Percentiles rank a stretch among this genome's conserved stretches.
phyloP scores from a whole-genome alignment of 2,888 invertebrate species.

The Eumacrocentrus americanus region DNA sequence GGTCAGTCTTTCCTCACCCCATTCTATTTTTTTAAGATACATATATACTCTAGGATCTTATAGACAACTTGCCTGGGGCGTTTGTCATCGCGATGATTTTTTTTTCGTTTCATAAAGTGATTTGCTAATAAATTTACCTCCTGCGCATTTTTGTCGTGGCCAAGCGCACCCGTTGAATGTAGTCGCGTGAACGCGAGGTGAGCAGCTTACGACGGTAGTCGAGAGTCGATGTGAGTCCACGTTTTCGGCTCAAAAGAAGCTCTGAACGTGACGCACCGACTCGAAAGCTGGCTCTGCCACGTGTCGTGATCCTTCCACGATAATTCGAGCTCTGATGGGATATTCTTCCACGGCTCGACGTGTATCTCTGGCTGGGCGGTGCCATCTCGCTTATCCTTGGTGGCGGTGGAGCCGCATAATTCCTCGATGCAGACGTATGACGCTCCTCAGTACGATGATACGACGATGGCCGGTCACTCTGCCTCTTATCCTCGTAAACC shows the following conservation, averaged over 20 bases:
- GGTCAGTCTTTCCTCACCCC: not conserved
- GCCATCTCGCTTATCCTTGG: slow-evolving; percentile 56
- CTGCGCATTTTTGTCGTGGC: slow-evolving; percentile 56
- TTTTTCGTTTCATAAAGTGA: slow-evolving; percentile 34
- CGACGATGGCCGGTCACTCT: slow-evolving; percentile 54
- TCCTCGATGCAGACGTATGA: slow-evolving; percentile 54
- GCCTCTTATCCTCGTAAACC: slow-evolving; percentile 57
- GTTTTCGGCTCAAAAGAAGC: slow-evolving; percentile 54
- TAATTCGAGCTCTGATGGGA: slow-evolving; percentile 53
- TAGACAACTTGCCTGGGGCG: slow-evolving; percentile 35
- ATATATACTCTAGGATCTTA: slow-evolving; percentile 2
- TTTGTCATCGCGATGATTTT: slow-evolving; percentile 23
- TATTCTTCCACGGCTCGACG: slow-evolving; percentile 53
- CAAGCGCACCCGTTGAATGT: slow-evolving; percentile 58
- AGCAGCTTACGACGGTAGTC: slow-evolving; percentile 59
- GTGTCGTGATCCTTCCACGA: slow-evolving; percentile 54
- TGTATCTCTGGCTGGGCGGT: slow-evolving; percentile 52
- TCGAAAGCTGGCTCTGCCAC: slow-evolving; percentile 51
- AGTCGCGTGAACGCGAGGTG: slow-evolving; percentile 57
- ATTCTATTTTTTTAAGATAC: slow-evolving; percentile 10
- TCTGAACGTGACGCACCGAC: slow-evolving; percentile 51
- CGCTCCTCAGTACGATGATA: slow-evolving; percentile 58
- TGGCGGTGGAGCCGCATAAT: slow-evolving; percentile 51
- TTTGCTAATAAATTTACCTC: slow-evolving; percentile 58
- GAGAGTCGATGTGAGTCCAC: slow-evolving; percentile 49